Evolutionary conservation across 2,888 invertebrate species (phyloP), one percentile per base, ranked within the genome.

Genomic region (Plebejus argus): DNA sequence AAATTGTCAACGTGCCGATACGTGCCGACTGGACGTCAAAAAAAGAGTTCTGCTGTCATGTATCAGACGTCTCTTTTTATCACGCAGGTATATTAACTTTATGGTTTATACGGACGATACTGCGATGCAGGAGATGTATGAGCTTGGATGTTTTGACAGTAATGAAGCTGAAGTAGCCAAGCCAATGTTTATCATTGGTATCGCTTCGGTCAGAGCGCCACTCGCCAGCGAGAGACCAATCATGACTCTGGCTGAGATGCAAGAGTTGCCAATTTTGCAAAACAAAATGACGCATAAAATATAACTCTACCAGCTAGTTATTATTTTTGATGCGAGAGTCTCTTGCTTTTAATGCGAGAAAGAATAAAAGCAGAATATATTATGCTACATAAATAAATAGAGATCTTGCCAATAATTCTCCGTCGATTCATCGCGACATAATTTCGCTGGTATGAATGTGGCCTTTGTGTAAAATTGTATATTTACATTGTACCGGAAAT

Each of bases 401-500:
- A n/a, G 58, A 8, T 18, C n/a, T 20, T 23, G 23, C 61, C 20
- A 61, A 61, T 61, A 61, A 61, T 61, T 23, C 12, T 23, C 8
- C 20, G 58, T 58, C 20, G 61, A 61, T 61, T 61, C 20, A 61
- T 61, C 61, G 23, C 12, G 23, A 10, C 7, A n/a, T 56, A 61
- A 23, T 18, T 15, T 6, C 15, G 66, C 33, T 45, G 45, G 23
- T 39, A 72, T 72, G 20, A 72, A 45, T 72, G 72, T 10, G 39
- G n/a, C 45, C 15, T 45, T 72, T 23, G 45, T 39, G 72, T 45
- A 20, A 72, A 72, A 45, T 72, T 72, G 45, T 72, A 45, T 45
- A 45, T 39, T 20, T 72, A 72, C 23, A 20, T 72, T 39, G 39
- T 20, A 20, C 45, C 72, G 72, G 72, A 72, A 72, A 66, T 23